Base-by-base conservation (phyloP, 2,888 invertebrate genomes). In the Hypomecis punctinalis region DNA sequence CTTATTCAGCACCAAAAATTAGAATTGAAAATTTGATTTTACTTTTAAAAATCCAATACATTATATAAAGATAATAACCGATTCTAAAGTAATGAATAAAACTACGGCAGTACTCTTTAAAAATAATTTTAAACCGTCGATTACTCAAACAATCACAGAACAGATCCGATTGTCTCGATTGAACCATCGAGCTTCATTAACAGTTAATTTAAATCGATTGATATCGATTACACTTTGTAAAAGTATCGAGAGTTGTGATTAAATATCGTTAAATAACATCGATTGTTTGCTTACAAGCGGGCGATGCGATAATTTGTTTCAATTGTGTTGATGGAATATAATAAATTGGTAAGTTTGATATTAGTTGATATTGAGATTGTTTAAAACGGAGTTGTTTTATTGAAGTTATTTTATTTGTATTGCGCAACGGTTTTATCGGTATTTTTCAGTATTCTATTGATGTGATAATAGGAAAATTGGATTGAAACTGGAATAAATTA, bases 171-270 rank as follows among this genome's bases (percentile, higher is more conserved):
- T 80, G 82, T 81, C 80, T 83, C 85, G 86, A 88, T 88, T 88
- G 89, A 90, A 84, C 85, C 84, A 84, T 87, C 85, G 77, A 61
- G 74, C 76, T 78, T 80, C 80, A 85, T 85, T 86, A 88, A 89
- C 85, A 84, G 85, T 88, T 89, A 89, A 92, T 90, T 90, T 85
- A 90, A 88, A 89, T 81, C 76, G 85, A 82, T 91, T 91, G 92
- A 86, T 87, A 85, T 90, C 89, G 79, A 91, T 91, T 91, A 90
- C 86, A 83, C 79, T 87, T 86, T 85, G 83, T 89, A 90, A 88
- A 89, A 89, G 79, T 90, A 90, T 87, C 80, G 81, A 84, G 89
- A 75, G 77, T 76, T 63, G 61, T 84, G 85, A 91, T 91, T 83
- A 85, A 87, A 90, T 89, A 85, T 88, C 84, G 86, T 86, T 87